A percentile compares a stretch with the other conserved stretches of the same genome.
Conservation (phyloP, 1,140 invertebrate genomes). For the Lordiphosa mommai region DNA sequence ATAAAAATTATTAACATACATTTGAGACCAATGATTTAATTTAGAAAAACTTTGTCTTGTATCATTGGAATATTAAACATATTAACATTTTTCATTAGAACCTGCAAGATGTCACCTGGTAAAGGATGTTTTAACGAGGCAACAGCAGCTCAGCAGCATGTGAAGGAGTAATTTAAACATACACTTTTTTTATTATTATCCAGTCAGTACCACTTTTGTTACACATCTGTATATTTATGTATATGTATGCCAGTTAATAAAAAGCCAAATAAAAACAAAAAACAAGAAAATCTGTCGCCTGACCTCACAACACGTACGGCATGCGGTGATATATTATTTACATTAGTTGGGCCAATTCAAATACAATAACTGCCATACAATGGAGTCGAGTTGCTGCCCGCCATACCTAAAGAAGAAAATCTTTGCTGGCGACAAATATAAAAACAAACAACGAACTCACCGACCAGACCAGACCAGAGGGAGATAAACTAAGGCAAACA, state of each 20-base stretch:
- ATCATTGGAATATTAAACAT: too few species aligned
- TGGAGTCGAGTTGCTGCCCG: not conserved
- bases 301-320: conserved; percentile 16
- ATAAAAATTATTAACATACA: too few species aligned
- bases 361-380: conserved; percentile 36
- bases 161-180: too few species aligned
- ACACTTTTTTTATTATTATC: too few species aligned
- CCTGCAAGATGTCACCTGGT: too few species aligned
- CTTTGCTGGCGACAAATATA: conserved; percentile 31
- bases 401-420: conserved; percentile 7
- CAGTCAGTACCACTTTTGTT: too few species aligned
- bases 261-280: conserved; percentile 23
- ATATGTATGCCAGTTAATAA: conserved; percentile 9
- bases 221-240: not conserved
- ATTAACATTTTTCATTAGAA: too few species aligned
- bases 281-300: conserved; percentile 12
- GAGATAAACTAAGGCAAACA: conserved; percentile 32
- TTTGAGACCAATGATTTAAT: too few species aligned
- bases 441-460: conserved; percentile 11
- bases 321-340: conserved; percentile 39
- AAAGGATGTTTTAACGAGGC: too few species aligned
- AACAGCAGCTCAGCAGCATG: too few species aligned
- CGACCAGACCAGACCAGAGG: not conserved
- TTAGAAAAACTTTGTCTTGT: too few species aligned
- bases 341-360: conserved; percentile 38